phyloP scores from a whole-genome alignment of 2,888 invertebrate genomes.

The Macaria liturata region DNA sequence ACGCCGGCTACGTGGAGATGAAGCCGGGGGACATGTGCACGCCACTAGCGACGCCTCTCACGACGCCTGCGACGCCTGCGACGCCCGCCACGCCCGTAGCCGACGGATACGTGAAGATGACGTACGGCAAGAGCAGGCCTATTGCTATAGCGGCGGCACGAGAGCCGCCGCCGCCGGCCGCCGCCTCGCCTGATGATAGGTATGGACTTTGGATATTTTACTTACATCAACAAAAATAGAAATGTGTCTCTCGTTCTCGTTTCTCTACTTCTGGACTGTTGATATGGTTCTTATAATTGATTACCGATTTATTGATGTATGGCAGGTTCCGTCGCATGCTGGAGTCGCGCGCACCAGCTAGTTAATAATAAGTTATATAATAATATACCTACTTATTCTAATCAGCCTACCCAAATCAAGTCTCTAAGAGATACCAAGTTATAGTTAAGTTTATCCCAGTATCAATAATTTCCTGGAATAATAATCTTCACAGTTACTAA shows the following conservation, averaged over 20 bases:
- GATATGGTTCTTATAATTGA: too few relatives aligned
- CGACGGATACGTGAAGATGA: constrained; percentile 81
- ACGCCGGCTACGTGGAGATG: constrained; percentile 86
- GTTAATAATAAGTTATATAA: too few relatives aligned
- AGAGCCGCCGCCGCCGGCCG: constrained; percentile 37
- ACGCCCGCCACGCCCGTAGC: constrained; percentile 35
- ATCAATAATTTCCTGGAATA: too few relatives aligned
- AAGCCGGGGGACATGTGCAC: constrained; percentile 56
- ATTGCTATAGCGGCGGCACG: constrained; percentile 81
- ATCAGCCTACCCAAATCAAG: too few relatives aligned
- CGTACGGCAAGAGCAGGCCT: constrained; percentile 82
- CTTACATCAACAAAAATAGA: too few relatives aligned
- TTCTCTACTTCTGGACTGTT: too few relatives aligned
- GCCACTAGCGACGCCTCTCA: constrained; percentile 36
- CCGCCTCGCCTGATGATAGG: constrained; percentile 38
- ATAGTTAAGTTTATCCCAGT: too few relatives aligned
- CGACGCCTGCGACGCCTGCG: constrained; percentile 26
- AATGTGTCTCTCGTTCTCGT: too few relatives aligned
- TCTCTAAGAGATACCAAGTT: too few relatives aligned
- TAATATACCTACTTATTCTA: too few relatives aligned
- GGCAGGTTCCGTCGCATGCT: constrained; percentile 18
- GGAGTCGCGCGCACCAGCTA: constrained; percentile 35
- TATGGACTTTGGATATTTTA: not conserved
- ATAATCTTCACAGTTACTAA: too few relatives aligned
- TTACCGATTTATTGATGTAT: not conserved